Evolutionary conservation across 2,888 invertebrate species (phyloP).

Genomic region (Acronicta psi): DNA sequence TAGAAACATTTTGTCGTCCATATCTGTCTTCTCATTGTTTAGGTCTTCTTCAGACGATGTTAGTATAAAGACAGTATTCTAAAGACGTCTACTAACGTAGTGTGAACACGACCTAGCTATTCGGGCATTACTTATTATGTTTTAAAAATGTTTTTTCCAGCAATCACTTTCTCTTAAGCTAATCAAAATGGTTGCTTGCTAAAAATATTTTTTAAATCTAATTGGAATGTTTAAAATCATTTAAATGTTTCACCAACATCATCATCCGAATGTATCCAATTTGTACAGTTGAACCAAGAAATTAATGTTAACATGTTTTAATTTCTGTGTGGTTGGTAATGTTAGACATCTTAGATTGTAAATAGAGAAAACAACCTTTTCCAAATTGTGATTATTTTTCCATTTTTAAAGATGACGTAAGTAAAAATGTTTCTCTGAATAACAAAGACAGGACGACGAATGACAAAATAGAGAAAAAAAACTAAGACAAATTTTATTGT

Average conservation of each 20-base stretch:
- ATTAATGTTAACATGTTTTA: slow-evolving; percentile 45
- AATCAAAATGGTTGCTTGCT: slow-evolving; percentile 28
- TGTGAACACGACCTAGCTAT: slow-evolving; percentile 70
- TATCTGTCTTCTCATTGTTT: slow-evolving; percentile 63
- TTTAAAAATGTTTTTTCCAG: slow-evolving; percentile 51
- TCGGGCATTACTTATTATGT: slow-evolving; percentile 21
- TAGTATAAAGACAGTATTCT: slow-evolving; percentile 35
- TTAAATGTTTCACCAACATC: slow-evolving; percentile 33
- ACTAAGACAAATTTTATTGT: slow-evolving; percentile 88
- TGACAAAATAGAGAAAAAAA: slow-evolving; percentile 79
- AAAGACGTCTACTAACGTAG: slow-evolving; percentile 56
- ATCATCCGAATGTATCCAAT: slow-evolving; percentile 36
- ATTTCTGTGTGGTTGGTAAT: slow-evolving; percentile 54
- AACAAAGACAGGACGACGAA: slow-evolving; percentile 60
- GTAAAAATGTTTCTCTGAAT: slow-evolving; percentile 11
- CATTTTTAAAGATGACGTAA: slow-evolving; percentile 19
- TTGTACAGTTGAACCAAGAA: slow-evolving; percentile 47
- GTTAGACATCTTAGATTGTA: slow-evolving; percentile 48
- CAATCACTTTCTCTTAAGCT: slow-evolving; percentile 8
- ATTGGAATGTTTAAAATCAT: slow-evolving; percentile 40
- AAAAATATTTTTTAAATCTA: slow-evolving; percentile 52
- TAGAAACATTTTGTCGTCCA: slow-evolving; percentile 84
- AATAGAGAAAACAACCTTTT: slow-evolving; percentile 33
- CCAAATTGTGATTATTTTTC: slow-evolving; percentile 28
- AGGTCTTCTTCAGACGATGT: slow-evolving; percentile 78